phyloP scores from a whole-genome alignment of 2,113 vertebrate species.

The Silurus meridionalis region DNA sequence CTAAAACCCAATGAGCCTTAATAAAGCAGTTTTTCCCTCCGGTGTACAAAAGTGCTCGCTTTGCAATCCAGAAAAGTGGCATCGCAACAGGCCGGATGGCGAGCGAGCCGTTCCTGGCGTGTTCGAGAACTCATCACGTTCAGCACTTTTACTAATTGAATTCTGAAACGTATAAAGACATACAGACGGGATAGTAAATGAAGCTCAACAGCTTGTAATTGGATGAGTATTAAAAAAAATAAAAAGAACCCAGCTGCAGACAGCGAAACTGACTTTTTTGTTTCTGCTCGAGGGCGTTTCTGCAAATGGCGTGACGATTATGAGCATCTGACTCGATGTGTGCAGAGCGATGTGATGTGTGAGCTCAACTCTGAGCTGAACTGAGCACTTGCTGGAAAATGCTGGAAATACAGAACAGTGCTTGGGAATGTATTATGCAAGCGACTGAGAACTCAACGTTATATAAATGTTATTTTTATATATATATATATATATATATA shows the following conservation, averaged over 20 bases:
- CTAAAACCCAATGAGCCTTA: slow-evolving; percentile 46
- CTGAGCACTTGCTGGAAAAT: slow-evolving; percentile 4
- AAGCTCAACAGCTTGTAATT: slow-evolving; percentile 27
- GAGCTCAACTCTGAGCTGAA: neutral
- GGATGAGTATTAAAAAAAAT: neutral
- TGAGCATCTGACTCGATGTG: neutral
- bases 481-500: too few species aligned
- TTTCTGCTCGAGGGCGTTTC: neutral
- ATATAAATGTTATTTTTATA: too few species aligned
- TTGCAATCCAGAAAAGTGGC: slow-evolving; percentile 22
- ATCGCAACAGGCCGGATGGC: neutral
- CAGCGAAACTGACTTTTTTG: neutral
- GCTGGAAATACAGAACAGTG: neutral
- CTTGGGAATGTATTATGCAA: neutral
- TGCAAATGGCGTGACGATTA: neutral
- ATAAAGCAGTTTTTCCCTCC: slow-evolving; percentile 4
- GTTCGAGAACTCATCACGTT: slow-evolving; percentile 7
- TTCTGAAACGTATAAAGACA: slow-evolving; percentile 22
- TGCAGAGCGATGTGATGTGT: neutral
- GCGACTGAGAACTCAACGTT: neutral
- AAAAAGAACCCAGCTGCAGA: neutral
- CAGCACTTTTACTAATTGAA: slow-evolving; percentile 44
- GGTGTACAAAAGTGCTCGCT: slow-evolving; percentile 31
- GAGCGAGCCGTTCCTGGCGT: neutral
- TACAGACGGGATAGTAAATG: slow-evolving; percentile 34